phyloP scores from a whole-genome alignment of 2,797 vertebrate species.

The Phrynocephalus vlangalii region DNA sequence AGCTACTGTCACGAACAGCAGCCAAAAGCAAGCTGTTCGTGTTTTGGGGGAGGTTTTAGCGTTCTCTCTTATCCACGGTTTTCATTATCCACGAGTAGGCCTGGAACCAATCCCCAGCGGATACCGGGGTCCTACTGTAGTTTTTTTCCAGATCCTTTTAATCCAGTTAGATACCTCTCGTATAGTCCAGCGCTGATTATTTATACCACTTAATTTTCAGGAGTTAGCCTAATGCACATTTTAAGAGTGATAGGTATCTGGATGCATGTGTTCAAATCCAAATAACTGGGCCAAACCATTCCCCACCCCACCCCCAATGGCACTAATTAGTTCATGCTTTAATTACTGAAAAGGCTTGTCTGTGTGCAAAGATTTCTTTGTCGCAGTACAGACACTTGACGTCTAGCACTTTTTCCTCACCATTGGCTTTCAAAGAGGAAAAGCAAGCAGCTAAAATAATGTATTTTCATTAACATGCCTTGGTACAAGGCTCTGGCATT shows the following conservation, averaged over 20 bases:
- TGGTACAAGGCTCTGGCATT: constrained; percentile 4
- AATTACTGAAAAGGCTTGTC: neutral
- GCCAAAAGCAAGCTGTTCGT: no score
- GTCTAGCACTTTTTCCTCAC: neutral
- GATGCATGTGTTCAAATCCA: neutral
- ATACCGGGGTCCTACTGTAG: no score
- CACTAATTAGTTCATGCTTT: neutral
- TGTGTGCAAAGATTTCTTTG: neutral
- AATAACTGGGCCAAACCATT: neutral
- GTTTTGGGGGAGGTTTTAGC: no score
- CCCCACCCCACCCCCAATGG: neutral
- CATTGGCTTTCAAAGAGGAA: neutral
- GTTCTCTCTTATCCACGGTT: no score
- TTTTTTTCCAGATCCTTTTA: neutral
- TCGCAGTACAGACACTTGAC: constrained; percentile 18
- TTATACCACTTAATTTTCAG: neutral
- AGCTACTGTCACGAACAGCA: no score
- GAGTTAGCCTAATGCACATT: neutral
- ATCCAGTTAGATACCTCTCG: no score
- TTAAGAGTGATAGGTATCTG: neutral
- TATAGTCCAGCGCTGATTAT: neutral
- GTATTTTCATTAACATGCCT: neutral
- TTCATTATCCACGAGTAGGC: no score
- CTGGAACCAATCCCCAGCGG: no score
- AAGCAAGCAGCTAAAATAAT: constrained; percentile 19